These are phyloP conservation scores for Mixornis gularis DNA, from an alignment of 2,113 vertebrate species.

Conservation along the genomic window DNA sequence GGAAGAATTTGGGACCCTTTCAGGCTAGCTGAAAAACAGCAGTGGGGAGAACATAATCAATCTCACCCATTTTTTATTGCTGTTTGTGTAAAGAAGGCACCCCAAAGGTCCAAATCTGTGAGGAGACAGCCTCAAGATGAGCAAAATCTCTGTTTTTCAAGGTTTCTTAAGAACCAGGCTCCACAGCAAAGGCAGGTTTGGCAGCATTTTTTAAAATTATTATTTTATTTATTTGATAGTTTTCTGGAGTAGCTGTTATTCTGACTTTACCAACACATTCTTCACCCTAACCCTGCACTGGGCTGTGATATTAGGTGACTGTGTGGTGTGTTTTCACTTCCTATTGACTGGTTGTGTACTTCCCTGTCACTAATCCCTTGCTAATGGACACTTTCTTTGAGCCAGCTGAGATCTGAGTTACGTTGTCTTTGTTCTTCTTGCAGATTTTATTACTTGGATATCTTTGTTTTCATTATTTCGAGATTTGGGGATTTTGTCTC, in stretches of 20 bases:
- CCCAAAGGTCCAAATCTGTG: neutral
- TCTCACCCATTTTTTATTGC: neutral
- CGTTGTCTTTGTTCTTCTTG: constrained; percentile 64
- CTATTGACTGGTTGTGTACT: constrained; percentile 59
- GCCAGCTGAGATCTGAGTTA: constrained; percentile 71
- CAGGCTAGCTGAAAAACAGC: neutral
- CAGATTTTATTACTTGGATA: constrained; percentile 72
- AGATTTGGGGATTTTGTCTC: constrained; percentile 74
- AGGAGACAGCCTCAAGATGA: neutral
- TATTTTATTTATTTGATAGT: neutral
- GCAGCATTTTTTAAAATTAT: rapidly evolving
- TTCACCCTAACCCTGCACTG: neutral
- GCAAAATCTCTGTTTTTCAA: neutral
- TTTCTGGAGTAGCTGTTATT: neutral
- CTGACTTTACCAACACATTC: neutral
- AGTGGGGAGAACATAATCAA: neutral
- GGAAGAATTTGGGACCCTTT: neutral
- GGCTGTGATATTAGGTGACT: neutral
- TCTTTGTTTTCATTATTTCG: constrained; percentile 77
- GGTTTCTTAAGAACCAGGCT: neutral
- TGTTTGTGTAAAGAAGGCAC: neutral
- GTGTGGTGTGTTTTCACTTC: constrained; percentile 50
- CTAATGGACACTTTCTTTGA: constrained; percentile 75
- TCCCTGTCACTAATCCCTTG: constrained; percentile 69
- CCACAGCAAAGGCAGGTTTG: neutral